phyloP scores from a whole-genome alignment of 2,888 invertebrate genomes.

The Dichetophora obliterata region DNA sequence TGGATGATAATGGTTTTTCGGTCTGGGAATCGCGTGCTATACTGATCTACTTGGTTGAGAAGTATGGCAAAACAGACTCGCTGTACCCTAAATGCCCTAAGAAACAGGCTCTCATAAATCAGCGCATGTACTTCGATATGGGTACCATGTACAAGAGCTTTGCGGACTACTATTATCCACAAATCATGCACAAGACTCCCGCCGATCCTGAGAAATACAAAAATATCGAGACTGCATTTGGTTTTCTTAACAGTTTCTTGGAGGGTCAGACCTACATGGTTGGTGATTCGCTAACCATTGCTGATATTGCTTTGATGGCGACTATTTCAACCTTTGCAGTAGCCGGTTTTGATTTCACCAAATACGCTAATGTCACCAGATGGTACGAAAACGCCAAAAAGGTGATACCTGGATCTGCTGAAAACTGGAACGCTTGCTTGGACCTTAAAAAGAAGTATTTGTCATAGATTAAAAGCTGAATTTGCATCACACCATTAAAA shows the following conservation, averaged over 20 bases:
- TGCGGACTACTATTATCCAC: conserved; percentile 77
- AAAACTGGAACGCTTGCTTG: conserved; percentile 50
- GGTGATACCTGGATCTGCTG: conserved; percentile 73
- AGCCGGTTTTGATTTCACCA: conserved; percentile 76
- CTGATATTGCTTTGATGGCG: conserved; percentile 79
- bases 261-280: conserved; percentile 77
- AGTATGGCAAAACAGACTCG: conserved; percentile 81
- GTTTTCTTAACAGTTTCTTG: conserved; percentile 78
- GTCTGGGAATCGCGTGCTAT: conserved; percentile 88
- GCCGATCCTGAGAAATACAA: conserved; percentile 76
- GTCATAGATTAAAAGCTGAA: background rate
- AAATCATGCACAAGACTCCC: conserved; percentile 73
- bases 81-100: conserved; percentile 81
- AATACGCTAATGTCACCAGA: conserved; percentile 76
- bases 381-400: conserved; percentile 78
- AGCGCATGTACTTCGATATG: conserved; percentile 82
- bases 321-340: conserved; percentile 79
- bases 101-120: conserved; percentile 80
- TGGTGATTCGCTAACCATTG: conserved; percentile 80
- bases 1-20: conserved; percentile 83
- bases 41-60: conserved; percentile 80
- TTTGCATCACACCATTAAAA: too few species aligned
- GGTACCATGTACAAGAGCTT: conserved; percentile 79
- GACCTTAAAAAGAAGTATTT: conserved; percentile 41
- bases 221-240: conserved; percentile 77